Percentiles rank a stretch among this genome's conserved stretches.
Conservation (phyloP, 2,113 vertebrate species). For the Natator depressus region DNA sequence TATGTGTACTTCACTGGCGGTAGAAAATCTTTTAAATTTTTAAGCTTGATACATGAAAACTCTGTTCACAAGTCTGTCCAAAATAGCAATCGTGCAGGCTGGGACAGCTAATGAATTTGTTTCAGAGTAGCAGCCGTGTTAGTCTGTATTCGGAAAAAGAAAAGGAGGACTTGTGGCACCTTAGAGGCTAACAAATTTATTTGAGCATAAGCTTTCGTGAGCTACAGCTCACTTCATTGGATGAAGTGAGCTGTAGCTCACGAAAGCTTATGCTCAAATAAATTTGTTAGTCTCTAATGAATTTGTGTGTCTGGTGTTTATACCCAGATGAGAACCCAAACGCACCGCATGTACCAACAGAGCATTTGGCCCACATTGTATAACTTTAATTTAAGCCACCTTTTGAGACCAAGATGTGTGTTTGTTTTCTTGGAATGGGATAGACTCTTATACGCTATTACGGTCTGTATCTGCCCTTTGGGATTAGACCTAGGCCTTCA, state of each 20-base stretch:
- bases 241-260: no score
- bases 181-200: no score
- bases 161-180: no score
- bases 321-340: background rate
- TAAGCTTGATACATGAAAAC: background rate
- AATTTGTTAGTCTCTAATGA: background rate
- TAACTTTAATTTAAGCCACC: background rate
- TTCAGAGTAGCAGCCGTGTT: no score
- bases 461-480: background rate
- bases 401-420: background rate
- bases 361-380: background rate
- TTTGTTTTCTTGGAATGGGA: background rate
- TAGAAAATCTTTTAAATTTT: background rate
- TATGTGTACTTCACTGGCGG: background rate
- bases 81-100: background rate
- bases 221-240: no score
- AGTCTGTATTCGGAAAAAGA: no score
- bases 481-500: background rate
- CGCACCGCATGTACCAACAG: background rate
- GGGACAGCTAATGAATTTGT: background rate
- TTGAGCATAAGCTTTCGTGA: no score
- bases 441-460: background rate
- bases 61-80: no score
- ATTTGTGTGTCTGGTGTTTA: background rate
- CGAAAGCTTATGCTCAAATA: no score